Evolutionary conservation across 2,797 vertebrate species (phyloP).

Genomic region (Coccyzus lansbergi): DNA sequence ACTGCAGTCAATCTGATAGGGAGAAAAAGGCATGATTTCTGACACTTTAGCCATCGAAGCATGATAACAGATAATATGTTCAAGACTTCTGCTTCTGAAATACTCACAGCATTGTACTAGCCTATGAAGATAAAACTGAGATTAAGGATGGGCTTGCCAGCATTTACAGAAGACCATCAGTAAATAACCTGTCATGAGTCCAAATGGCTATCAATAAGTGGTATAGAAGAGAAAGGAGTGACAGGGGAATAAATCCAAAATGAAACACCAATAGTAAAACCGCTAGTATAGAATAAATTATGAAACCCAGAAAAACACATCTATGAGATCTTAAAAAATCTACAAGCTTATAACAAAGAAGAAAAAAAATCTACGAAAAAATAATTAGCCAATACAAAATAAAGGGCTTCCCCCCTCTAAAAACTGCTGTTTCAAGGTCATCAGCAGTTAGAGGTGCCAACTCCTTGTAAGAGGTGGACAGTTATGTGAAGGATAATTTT

Average conservation of each 20-base stretch:
- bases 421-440: background rate
- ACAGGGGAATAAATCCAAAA: background rate
- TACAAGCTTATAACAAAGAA: background rate
- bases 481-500: background rate
- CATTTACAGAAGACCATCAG: background rate
- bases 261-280: background rate
- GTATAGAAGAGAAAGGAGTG: background rate
- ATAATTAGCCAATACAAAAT: background rate
- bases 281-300: background rate
- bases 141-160: background rate
- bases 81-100: background rate
- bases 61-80: fast-evolving
- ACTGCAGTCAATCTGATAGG: background rate
- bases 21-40: background rate
- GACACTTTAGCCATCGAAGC: background rate
- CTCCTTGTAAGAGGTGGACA: background rate
- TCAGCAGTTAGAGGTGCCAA: background rate
- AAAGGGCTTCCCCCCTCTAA: background rate
- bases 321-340: background rate
- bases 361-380: background rate
- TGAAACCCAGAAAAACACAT: background rate
- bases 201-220: background rate
- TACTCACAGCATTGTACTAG: background rate
- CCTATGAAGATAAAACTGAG: background rate
- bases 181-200: background rate